Conservation (phyloP, 1,140 invertebrate species). For the Neotoxoptera formosana region DNA sequence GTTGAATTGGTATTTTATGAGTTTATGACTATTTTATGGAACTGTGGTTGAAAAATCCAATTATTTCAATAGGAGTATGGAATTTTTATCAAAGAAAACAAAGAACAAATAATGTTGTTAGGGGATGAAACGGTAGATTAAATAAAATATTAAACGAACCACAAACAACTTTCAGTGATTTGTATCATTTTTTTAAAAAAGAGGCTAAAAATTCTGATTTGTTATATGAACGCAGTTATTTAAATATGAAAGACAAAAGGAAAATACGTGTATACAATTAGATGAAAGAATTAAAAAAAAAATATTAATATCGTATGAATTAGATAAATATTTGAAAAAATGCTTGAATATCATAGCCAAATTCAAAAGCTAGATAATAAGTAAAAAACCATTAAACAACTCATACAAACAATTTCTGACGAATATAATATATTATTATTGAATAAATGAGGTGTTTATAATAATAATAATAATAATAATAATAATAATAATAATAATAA, state of each 20-base stretch:
- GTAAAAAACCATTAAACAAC: too few species aligned
- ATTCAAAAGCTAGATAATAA: not conserved
- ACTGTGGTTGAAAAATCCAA: not conserved
- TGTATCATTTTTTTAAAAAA: not conserved
- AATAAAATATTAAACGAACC: not conserved
- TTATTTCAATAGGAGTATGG: not conserved
- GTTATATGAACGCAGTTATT: not conserved
- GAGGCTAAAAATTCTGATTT: not conserved
- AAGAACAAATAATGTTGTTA: not conserved
- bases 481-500: too few species aligned
- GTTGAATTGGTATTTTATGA: too few species aligned
- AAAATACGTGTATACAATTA: not conserved
- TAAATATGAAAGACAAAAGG: not conserved
- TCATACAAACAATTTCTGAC: too few species aligned
- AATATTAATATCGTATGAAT: not conserved
- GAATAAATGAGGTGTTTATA: too few species aligned
- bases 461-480: too few species aligned
- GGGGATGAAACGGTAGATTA: not conserved
- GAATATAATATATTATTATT: too few species aligned
- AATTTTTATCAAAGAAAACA: not conserved
- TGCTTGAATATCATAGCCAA: not conserved
- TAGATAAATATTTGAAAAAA: not conserved
- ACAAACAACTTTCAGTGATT: not conserved
- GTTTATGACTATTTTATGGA: not conserved
- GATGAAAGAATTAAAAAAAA: not conserved